Conservation (phyloP, 2,888 invertebrate species). For the Megamerina dolium region DNA sequence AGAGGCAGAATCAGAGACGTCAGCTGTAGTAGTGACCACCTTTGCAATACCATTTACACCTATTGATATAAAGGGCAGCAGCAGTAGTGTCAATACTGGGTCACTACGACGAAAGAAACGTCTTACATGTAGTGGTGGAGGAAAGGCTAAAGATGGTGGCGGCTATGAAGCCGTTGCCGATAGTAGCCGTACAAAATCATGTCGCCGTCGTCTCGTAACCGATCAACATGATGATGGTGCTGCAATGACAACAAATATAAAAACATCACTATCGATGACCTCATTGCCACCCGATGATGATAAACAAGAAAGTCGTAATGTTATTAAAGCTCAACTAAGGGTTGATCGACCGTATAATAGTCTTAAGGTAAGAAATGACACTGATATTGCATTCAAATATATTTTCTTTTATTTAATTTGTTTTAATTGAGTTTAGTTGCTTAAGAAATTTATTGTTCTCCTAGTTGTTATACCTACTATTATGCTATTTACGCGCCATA, state of each 20-base stretch:
- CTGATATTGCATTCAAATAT: too few species aligned
- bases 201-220: constrained; percentile 3
- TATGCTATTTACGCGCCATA: too few species aligned
- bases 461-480: too few species aligned
- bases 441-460: too few species aligned
- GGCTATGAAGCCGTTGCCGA: constrained; percentile 1
- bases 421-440: too few species aligned
- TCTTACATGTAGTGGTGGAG: neutral
- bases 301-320: constrained; percentile 50
- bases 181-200: constrained; percentile 3
- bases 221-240: constrained; percentile 3
- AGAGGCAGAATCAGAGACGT: constrained; percentile 19
- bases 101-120: constrained; percentile 11
- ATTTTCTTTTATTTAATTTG: too few species aligned
- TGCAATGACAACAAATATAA: constrained; percentile 28
- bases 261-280: constrained; percentile 60
- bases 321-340: constrained; percentile 52
- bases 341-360: constrained; percentile 76
- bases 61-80: neutral
- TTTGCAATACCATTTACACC: constrained; percentile 5
- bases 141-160: neutral
- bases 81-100: neutral
- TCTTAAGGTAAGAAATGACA: constrained; percentile 56
- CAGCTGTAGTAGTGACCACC: constrained; percentile 8
- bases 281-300: constrained; percentile 64